These are phyloP conservation scores for Pseudochirops cupreus DNA, from an alignment of 2,797 vertebrate genomes.

Conservation along the genomic window DNA sequence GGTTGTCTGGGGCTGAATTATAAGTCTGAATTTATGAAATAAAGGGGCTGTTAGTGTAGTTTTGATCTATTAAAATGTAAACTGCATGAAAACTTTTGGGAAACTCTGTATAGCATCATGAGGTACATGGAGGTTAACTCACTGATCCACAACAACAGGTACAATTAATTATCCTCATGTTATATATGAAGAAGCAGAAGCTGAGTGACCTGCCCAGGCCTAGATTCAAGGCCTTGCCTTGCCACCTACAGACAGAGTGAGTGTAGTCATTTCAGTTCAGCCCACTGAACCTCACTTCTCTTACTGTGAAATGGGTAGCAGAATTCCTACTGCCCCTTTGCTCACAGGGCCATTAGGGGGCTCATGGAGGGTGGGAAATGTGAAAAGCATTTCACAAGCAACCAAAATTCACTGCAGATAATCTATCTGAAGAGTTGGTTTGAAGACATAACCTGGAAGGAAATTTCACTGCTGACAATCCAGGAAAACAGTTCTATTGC, in stretches of 20 bases:
- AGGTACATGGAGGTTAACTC: not conserved
- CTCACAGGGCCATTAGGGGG: conserved; percentile 61
- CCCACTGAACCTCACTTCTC: not conserved
- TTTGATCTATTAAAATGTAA: not conserved
- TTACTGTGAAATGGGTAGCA: not conserved
- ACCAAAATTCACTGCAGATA: conserved; percentile 73
- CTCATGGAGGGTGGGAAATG: conserved; percentile 61
- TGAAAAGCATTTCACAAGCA: conserved; percentile 63
- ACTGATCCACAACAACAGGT: not conserved
- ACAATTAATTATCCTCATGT: too few relatives aligned
- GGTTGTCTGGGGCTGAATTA: not conserved
- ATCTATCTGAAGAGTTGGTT: conserved; percentile 75
- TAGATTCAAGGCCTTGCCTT: not conserved
- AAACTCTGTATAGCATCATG: not conserved
- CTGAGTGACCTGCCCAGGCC: not conserved
- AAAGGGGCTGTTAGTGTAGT: not conserved
- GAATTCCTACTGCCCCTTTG: not conserved
- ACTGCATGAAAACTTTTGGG: not conserved
- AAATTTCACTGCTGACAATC: conserved; percentile 52
- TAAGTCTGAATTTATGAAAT: not conserved
- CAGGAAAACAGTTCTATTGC: conserved; percentile 21
- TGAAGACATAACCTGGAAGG: conserved; percentile 66
- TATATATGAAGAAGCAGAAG: too few relatives aligned
- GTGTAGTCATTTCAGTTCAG: not conserved
- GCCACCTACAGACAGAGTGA: not conserved